Base-by-base conservation (phyloP, 2,113 vertebrate species). In the Pteronura brasiliensis region DNA sequence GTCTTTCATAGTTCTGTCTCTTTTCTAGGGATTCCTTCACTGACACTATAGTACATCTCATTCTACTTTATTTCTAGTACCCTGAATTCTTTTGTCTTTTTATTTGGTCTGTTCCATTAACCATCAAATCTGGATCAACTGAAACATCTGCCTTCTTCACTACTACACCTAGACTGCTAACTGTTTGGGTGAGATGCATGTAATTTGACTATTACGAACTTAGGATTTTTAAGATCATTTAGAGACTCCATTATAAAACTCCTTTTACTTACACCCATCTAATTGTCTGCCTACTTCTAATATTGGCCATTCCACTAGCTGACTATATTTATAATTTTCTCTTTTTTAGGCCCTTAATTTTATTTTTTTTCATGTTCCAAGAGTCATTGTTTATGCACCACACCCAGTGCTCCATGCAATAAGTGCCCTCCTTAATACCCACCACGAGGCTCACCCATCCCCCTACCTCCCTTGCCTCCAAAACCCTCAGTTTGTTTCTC, bases 41-140 rank as follows among this genome's bases (percentile, higher is more conserved):
- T 55, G 36, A 80, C 42, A 86, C 52, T 52, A 14, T 27, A 47
- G 3, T 31, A 49, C 17, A 52, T 25, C 20, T 88, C 18, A 11
- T 29, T 92, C n/a, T 55, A 13, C 27, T 42, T 72, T 52, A 47
- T 81, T 42, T 15, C 52, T 44, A 74, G 47, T 77, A 55, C 14
- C 71, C 44, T 47, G 59, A 94, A 77, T 87, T 69, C 17, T 39
- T 94, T 96, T 88, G 39, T 59, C 52, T 86, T 55, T 92, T 95
- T 84, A 84, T 69, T 36, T 18, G 57, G 21, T 44, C 39, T 88
- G 15, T 9, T 69, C n/a, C 36, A 69, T 79, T n/a, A 59, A 6
- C 55, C n/a, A 79, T 88, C 65, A 92, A 91, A 86, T 20, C 36
- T 42, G 4, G 7, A 44, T 72, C 57, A 65, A 17, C 71, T 42